phyloP scores from a whole-genome alignment of 2,113 vertebrate genomes.

The Microtus richardsoni region DNA sequence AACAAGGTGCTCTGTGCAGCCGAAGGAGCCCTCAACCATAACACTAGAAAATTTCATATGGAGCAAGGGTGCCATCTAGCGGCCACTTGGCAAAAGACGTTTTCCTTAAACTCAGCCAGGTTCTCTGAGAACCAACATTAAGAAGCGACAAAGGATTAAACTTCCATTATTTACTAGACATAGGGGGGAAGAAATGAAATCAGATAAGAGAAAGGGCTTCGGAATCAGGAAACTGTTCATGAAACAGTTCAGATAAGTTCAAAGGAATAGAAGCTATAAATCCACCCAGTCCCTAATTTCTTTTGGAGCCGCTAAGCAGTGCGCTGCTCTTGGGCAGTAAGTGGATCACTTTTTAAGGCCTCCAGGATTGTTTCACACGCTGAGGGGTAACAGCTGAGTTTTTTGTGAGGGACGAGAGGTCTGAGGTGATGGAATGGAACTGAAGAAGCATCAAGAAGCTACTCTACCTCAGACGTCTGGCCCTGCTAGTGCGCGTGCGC shows the following conservation, averaged over 20 bases:
- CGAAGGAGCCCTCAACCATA: neutral
- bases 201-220: constrained; percentile 11
- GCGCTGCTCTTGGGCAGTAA: constrained; percentile 35
- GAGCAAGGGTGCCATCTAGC: constrained; percentile 93
- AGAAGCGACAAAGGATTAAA: neutral
- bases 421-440: constrained; percentile 49
- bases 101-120: neutral
- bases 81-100: neutral
- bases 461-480: constrained; percentile 88
- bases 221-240: constrained; percentile 45
- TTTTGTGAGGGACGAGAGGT: constrained; percentile 73
- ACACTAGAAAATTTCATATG: constrained; percentile 76
- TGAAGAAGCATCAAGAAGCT: constrained; percentile 86
- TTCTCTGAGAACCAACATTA: neutral
- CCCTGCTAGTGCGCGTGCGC: constrained; percentile 82
- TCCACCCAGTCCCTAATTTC: neutral
- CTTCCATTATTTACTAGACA: constrained; percentile 59
- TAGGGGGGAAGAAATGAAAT: neutral
- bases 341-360: constrained; percentile 81
- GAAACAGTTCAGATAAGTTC: constrained; percentile 56
- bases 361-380: constrained; percentile 82
- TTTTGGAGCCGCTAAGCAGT: neutral
- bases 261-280: neutral
- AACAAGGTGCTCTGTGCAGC: constrained; percentile 59
- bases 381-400: constrained; percentile 85